Conservation (phyloP, 2,797 vertebrate genomes). For the Malacoctenus gilli region DNA sequence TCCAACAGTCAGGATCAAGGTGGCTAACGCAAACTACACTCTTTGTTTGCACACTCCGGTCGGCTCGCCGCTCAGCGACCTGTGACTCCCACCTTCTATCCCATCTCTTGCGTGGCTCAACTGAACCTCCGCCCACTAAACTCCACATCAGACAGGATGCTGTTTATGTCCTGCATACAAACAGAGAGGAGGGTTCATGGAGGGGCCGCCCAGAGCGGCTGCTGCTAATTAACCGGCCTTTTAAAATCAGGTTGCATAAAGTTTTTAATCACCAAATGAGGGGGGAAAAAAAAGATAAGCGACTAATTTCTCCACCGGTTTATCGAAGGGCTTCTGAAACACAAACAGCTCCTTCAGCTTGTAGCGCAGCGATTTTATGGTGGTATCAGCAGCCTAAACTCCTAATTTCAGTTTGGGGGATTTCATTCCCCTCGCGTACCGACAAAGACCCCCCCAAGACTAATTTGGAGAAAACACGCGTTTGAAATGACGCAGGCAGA, state of each 20-base stretch:
- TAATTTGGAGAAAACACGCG: slow-evolving; percentile 27
- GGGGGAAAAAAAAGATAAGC: not conserved
- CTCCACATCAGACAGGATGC: slow-evolving; percentile 28
- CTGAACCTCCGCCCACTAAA: slow-evolving; percentile 25
- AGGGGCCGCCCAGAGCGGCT: slow-evolving; percentile 10
- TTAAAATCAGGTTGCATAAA: not conserved
- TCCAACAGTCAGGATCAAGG: not conserved
- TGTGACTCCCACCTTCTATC: slow-evolving; percentile 44
- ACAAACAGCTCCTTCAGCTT: slow-evolving; percentile 16
- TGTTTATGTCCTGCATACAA: slow-evolving; percentile 26
- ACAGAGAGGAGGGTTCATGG: slow-evolving; percentile 17
- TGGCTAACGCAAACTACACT: not conserved
- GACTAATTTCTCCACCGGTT: slow-evolving; percentile 22
- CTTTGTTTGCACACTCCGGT: slow-evolving; percentile 24
- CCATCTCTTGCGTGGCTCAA: no score
- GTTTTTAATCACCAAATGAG: not conserved
- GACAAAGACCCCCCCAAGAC: slow-evolving; percentile 3
- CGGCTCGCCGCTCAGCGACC: slow-evolving; percentile 34
- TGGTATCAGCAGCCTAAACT: slow-evolving; percentile 40
- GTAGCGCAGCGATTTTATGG: slow-evolving; percentile 14
- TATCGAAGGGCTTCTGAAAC: not conserved
- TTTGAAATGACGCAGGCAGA: slow-evolving; percentile 12
- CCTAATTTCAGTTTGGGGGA: slow-evolving; percentile 35
- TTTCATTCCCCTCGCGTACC: slow-evolving; percentile 29
- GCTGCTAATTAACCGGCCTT: no score